Evolutionary conservation across 2,797 vertebrate species (phyloP), one percentile per base, ranked within the genome.

Genomic region (Pampus argenteus): DNA sequence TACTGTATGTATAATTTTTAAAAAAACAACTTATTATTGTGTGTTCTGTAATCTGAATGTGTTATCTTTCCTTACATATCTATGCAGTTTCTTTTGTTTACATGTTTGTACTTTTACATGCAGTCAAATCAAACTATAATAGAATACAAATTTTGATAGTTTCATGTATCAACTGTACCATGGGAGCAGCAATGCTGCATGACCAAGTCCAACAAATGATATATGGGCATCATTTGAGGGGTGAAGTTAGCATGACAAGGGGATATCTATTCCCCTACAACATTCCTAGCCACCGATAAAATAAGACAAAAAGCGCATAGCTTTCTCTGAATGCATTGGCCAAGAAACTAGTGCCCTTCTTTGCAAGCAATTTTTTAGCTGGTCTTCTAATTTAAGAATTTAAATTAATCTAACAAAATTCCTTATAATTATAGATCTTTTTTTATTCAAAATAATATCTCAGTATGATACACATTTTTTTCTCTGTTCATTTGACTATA

Each of bases 401-500:
- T 96, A 95, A 97, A 96, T 95, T 96, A 97, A 97, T 96, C 96
- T 99, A 99, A 97, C 97, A 99, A 99, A 99, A 98, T 97, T 97
- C 95, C 96, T 98, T 96, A 97, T 98, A 97, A 98, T 98, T 97
- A 98, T 98, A 99, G 97, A 99, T 97, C 96, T 98, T 97, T 97
- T 94, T 94, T 99, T 99, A 99, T 99, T 99, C 97, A 99, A 99
- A 99, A 99, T 99, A 99, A 99, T 97, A 98, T 99, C 97, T 99
- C 97, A 96, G 95, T 99, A 99, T 98, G 96, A 98, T 99, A 99
- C 97, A 99, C 94, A 95, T 97, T 97, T 97, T 95, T 96, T 96
- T 97, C 96, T 97, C 95, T 98, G 96, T 97, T 97, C 90, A 96
- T 96, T 98, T 98, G 96, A 99, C 97, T 99, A 99, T 99, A 97